Evolutionary conservation across 2,797 vertebrate species (phyloP).

Genomic region (Chaunax sp.): DNA sequence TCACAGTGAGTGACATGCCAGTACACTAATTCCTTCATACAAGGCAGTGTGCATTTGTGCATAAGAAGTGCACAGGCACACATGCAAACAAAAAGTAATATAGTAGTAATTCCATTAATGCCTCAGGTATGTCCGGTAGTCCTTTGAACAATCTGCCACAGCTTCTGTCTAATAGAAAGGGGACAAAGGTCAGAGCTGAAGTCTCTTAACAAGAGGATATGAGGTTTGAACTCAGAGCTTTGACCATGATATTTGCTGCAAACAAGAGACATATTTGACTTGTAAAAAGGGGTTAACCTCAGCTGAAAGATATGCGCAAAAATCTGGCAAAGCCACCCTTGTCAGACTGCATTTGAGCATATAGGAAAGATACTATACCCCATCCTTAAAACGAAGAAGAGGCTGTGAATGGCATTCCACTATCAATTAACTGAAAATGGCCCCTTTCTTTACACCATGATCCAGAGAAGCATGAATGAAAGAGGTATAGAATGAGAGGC

Average conservation of each 20-base stretch:
- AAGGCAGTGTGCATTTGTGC: slow-evolving; percentile 1
- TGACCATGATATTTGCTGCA: slow-evolving; percentile 11
- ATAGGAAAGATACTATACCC: slow-evolving; percentile 5
- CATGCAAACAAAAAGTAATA: slow-evolving; percentile 34
- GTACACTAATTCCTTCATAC: slow-evolving; percentile 5
- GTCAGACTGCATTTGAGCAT: slow-evolving; percentile 1
- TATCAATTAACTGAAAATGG: slow-evolving; percentile 43
- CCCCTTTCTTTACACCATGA: slow-evolving; percentile 36
- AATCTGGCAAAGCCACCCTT: neutral
- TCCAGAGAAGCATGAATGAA: slow-evolving; percentile 55
- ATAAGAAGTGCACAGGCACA: neutral
- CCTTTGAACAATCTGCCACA: slow-evolving; percentile 53
- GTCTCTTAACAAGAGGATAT: slow-evolving; percentile 50
- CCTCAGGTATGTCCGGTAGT: slow-evolving; percentile 43
- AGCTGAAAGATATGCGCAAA: slow-evolving; percentile 2
- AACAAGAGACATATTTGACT: slow-evolving; percentile 28
- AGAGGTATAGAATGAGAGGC: slow-evolving; percentile 53
- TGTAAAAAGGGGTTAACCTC: slow-evolving; percentile 15
- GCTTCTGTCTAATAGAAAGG: slow-evolving; percentile 45
- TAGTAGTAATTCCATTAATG: slow-evolving; percentile 42
- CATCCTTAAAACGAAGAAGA: slow-evolving; percentile 19
- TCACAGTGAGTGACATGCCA: slow-evolving; percentile 42
- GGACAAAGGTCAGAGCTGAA: slow-evolving; percentile 53
- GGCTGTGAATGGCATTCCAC: slow-evolving; percentile 57
- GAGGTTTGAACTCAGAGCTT: slow-evolving; percentile 45